phyloP scores from a whole-genome alignment of 2,888 invertebrate genomes.

The Petrophora chlorosata region DNA sequence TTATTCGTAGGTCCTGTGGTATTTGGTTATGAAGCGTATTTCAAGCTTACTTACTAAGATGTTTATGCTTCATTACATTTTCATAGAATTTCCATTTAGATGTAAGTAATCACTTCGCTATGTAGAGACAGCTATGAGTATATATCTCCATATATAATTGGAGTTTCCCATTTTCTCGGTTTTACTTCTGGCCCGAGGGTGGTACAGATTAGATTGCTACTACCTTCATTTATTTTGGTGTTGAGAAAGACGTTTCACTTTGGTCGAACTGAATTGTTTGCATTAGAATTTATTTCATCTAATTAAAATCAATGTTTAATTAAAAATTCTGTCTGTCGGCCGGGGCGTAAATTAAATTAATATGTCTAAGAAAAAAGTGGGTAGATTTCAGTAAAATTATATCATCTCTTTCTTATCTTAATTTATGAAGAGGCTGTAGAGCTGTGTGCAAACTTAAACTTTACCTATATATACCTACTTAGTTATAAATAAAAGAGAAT shows the following conservation, averaged over 20 bases:
- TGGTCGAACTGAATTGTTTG: slow-evolving; percentile 33
- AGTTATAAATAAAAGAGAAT: too few species aligned
- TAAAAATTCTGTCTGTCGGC: slow-evolving; percentile 27
- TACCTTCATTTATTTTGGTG: slow-evolving; percentile 42
- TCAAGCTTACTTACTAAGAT: too few species aligned
- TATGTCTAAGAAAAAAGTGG: slow-evolving; percentile 4
- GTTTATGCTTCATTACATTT: too few species aligned
- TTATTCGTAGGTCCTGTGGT: too few species aligned
- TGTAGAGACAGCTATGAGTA: neutral
- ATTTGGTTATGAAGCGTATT: too few species aligned
- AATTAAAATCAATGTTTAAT: slow-evolving; percentile 50
- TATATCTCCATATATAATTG: slow-evolving; percentile 18
- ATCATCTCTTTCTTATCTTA: too few species aligned
- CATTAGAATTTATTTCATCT: slow-evolving; percentile 37
- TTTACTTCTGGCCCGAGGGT: slow-evolving; percentile 32
- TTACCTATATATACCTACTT: too few species aligned
- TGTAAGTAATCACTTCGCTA: neutral
- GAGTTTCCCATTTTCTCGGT: slow-evolving; percentile 27
- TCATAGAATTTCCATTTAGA: neutral
- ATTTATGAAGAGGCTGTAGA: too few species aligned
- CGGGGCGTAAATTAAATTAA: neutral
- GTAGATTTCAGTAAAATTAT: neutral
- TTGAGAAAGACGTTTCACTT: slow-evolving; percentile 35
- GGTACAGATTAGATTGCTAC: slow-evolving; percentile 33
- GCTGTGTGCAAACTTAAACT: too few species aligned